Evolutionary conservation across 2,888 invertebrate species (phyloP), one percentile per base, ranked within the genome.

Genomic region (Ormia ochracea): DNA sequence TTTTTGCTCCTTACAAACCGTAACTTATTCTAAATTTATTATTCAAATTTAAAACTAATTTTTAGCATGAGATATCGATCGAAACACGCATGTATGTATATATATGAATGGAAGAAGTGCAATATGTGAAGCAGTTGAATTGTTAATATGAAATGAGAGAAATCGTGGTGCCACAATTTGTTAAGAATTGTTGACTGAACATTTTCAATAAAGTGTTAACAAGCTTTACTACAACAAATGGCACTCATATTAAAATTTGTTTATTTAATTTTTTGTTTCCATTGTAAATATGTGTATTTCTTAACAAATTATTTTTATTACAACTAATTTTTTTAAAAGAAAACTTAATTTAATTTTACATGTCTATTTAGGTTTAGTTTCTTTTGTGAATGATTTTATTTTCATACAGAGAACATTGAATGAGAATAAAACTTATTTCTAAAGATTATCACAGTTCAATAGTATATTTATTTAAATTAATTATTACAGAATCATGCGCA

Each of bases 361-460:
- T 38, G 54, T 77, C 63, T 43, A 43, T 69, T n/a, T 52, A 50
- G 68, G 54, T 76, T 76, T 73, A 80, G 80, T 80, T 80, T 76
- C 72, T 80, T 80, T 80, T 80, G 76, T 68, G 61, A 41, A 72
- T 68, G 50, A 48, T 65, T 59, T 58, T 28, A 59, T 43, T 58
- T 66, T 19, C 38, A 38, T 52, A 38, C 61, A 61, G 52, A 61
- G 56, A 66, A 66, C 69, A 45, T 45, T 56, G 10, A 69, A 66
- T 80, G 79, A 56, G 45, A 68, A n/a, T n/a, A n/a, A 21, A 12
- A 31, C 80, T 76, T 80, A 80, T 52, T 38, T 14, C 58, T 80
- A 79, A 2, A 19, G 61, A 76, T 80, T 80, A 76, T 80, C 80
- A 80, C 80, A 80, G 80, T 68, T 80, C 76, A 68, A 79, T 56